A percentile compares a stretch with the other conserved stretches of the same genome.
Conservation (phyloP, 1,140 invertebrate genomes). For the Portunus trituberculatus region DNA sequence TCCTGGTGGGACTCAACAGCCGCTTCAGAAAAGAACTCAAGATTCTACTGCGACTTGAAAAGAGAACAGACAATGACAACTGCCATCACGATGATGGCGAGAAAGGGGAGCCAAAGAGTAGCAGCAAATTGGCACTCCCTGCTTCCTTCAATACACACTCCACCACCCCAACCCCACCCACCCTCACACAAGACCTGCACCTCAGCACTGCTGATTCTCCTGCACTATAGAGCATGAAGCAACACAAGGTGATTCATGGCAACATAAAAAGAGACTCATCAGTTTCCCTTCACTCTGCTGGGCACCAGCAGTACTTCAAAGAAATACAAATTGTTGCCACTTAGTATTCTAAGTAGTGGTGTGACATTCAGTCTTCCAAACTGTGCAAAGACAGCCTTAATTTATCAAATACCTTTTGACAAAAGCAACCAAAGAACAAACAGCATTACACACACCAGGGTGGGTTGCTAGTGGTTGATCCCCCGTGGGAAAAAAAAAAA, state of each 20-base stretch:
- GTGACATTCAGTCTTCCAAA: too few relatives aligned
- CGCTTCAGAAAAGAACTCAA: constrained; percentile 58
- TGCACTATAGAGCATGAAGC: neutral
- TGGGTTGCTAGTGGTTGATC: too few relatives aligned
- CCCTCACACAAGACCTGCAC: neutral
- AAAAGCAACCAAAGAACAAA: too few relatives aligned
- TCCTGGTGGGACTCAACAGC: constrained; percentile 45
- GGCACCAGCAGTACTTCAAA: too few relatives aligned
- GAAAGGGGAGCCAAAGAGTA: neutral
- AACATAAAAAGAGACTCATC: neutral
- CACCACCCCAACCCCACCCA: neutral
- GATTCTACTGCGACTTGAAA: constrained; percentile 28
- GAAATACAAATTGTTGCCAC: too few relatives aligned
- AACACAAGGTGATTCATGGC: neutral
- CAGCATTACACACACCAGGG: too few relatives aligned
- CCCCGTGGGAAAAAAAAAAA: too few relatives aligned
- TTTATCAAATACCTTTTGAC: too few relatives aligned
- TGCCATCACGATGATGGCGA: neutral
- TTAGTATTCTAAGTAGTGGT: too few relatives aligned
- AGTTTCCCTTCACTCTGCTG: too few relatives aligned
- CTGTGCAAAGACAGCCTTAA: too few relatives aligned
- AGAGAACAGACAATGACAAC: neutral
- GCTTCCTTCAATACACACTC: neutral
- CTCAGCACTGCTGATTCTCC: neutral
- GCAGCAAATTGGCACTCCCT: neutral